Evolutionary conservation across 2,888 invertebrate genomes (phyloP).

Genomic region (Apotomis turbidana): DNA sequence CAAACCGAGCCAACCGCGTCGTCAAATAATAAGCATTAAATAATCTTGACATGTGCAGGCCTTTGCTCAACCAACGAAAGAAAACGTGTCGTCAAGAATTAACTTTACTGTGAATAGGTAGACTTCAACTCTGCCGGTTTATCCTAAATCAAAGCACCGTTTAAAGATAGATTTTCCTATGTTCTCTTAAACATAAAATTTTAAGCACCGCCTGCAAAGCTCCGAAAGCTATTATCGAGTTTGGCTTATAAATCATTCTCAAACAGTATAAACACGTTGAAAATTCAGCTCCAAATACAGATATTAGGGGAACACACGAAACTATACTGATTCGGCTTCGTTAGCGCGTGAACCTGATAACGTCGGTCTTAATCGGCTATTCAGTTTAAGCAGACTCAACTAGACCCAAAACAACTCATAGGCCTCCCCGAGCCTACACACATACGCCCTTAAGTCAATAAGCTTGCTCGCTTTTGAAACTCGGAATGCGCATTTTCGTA

Average conservation of each 20-base stretch:
- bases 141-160: too few relatives aligned
- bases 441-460: constrained; percentile 21
- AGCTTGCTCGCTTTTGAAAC: constrained; percentile 5
- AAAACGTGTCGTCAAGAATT: too few relatives aligned
- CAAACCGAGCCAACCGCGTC: too few relatives aligned
- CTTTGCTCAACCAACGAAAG: too few relatives aligned
- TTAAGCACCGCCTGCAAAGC: neutral
- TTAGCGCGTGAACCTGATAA: constrained; percentile 56
- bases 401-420: constrained; percentile 19
- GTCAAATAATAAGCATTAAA: too few relatives aligned
- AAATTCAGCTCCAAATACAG: constrained; percentile 22
- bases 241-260: constrained; percentile 10
- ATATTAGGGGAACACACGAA: constrained; percentile 30
- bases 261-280: constrained; percentile 17
- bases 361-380: constrained; percentile 48
- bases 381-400: constrained; percentile 39
- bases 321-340: constrained; percentile 41
- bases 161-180: neutral
- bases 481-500: constrained; percentile 9
- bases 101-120: too few relatives aligned
- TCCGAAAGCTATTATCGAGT: neutral
- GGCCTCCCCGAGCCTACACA: neutral
- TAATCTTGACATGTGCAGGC: too few relatives aligned
- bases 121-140: too few relatives aligned
- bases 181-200: neutral